Conservation (phyloP, 2,113 vertebrate species). For the Bufo gargarizans region DNA sequence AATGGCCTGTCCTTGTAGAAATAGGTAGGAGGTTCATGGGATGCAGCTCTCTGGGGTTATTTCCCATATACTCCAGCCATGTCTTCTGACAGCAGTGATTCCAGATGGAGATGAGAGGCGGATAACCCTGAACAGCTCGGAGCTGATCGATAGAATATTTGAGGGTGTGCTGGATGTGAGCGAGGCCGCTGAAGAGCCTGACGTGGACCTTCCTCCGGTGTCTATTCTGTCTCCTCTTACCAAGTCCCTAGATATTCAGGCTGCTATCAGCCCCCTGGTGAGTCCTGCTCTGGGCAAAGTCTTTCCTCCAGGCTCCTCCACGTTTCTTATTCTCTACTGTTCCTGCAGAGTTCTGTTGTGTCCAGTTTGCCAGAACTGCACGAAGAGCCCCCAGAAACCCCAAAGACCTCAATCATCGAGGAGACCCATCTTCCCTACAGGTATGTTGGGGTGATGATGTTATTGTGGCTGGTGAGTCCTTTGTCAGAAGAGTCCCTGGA, state of each 20-base stretch:
- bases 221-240: slow-evolving; percentile 77
- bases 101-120: neutral
- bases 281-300: neutral
- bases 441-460: slow-evolving; percentile 57
- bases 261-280: slow-evolving; percentile 76
- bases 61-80: neutral
- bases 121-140: slow-evolving; percentile 65
- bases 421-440: slow-evolving; percentile 72
- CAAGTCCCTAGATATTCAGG: slow-evolving; percentile 72
- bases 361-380: slow-evolving; percentile 47
- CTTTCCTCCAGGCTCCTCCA: neutral
- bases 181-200: slow-evolving; percentile 47
- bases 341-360: slow-evolving; percentile 36
- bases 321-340: neutral
- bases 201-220: slow-evolving; percentile 63
- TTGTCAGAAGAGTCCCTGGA: no score
- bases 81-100: neutral
- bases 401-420: neutral
- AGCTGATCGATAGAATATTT: slow-evolving; percentile 75
- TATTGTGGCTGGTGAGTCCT: no score
- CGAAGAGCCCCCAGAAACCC: neutral
- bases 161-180: slow-evolving; percentile 73
- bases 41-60: no score
- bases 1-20: no score
- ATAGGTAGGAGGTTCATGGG: no score